phyloP scores from a whole-genome alignment of 2,113 vertebrate species.

The Nanorana parkeri region DNA sequence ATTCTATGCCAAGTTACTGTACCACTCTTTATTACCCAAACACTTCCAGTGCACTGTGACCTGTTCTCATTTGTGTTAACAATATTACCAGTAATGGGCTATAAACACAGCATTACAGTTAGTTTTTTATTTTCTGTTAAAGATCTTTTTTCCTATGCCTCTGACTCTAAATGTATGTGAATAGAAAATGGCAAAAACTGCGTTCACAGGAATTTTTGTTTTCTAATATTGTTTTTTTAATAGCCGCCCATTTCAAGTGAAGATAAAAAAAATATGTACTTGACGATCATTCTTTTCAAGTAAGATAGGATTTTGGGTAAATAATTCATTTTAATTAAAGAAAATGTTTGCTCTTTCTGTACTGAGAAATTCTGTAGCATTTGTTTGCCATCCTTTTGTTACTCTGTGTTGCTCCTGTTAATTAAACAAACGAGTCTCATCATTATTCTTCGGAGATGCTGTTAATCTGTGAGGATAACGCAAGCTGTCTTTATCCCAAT shows the following conservation, averaged over 20 bases:
- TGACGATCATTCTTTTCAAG: constrained; percentile 30
- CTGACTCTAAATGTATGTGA: background rate
- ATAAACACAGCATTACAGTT: too few species aligned
- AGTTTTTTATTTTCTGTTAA: too few species aligned
- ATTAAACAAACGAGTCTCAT: constrained; percentile 52
- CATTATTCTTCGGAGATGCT: constrained; percentile 46
- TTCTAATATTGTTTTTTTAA: background rate
- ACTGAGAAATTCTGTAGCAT: constrained; percentile 33
- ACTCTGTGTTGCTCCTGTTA: constrained; percentile 50
- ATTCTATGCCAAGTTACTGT: too few species aligned
- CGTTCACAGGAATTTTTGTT: constrained; percentile 16
- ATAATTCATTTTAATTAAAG: constrained; percentile 50
- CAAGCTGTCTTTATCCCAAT: constrained; percentile 31
- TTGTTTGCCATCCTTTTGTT: constrained; percentile 48
- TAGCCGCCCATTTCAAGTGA: background rate
- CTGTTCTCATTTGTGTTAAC: too few species aligned
- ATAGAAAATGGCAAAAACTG: constrained; percentile 7
- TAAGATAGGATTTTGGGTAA: constrained; percentile 44
- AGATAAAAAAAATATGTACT: constrained; percentile 29
- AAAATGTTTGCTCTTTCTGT: constrained; percentile 41
- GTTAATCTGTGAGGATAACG: constrained; percentile 50
- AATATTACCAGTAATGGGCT: too few species aligned
- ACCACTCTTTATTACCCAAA: too few species aligned
- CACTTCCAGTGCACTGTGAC: too few species aligned
- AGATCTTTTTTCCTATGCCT: background rate